These are phyloP conservation scores for Orthosia incerta DNA, from an alignment of 2,888 invertebrate species.

Conservation along the genomic window DNA sequence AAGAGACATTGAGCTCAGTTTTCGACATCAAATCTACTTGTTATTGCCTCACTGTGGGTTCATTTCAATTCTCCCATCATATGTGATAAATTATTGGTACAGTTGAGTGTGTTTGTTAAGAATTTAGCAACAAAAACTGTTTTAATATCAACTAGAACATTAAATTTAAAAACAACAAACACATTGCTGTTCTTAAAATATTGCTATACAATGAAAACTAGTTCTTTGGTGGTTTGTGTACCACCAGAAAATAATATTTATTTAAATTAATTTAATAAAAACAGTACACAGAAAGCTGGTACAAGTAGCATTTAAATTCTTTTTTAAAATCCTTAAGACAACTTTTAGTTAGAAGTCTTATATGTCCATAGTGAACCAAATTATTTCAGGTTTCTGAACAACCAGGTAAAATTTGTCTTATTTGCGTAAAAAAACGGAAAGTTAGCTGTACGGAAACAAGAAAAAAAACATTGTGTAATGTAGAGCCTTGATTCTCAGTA, in stretches of 20 bases:
- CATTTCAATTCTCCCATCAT: conserved; percentile 48
- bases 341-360: neutral
- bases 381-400: neutral
- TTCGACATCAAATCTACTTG: conserved; percentile 7
- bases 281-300: neutral
- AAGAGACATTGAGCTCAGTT: conserved; percentile 1
- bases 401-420: neutral
- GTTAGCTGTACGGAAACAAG: conserved; percentile 6
- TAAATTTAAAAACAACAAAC: neutral
- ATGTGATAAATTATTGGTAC: conserved; percentile 43
- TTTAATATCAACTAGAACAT: neutral
- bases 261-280: neutral
- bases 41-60: conserved; percentile 37
- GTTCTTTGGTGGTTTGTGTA: neutral
- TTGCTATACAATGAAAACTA: neutral
- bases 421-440: conserved; percentile 8
- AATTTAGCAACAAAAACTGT: conserved; percentile 10
- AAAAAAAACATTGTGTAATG: conserved; percentile 37
- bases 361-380: neutral
- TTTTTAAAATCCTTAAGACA: neutral
- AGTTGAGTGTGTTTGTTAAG: conserved; percentile 16
- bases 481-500: conserved; percentile 27
- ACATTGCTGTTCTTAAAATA: neutral
- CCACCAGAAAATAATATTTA: neutral
- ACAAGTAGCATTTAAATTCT: neutral